Base-by-base conservation (phyloP, 2,888 invertebrate genomes). In the Apotomis turbidana region DNA sequence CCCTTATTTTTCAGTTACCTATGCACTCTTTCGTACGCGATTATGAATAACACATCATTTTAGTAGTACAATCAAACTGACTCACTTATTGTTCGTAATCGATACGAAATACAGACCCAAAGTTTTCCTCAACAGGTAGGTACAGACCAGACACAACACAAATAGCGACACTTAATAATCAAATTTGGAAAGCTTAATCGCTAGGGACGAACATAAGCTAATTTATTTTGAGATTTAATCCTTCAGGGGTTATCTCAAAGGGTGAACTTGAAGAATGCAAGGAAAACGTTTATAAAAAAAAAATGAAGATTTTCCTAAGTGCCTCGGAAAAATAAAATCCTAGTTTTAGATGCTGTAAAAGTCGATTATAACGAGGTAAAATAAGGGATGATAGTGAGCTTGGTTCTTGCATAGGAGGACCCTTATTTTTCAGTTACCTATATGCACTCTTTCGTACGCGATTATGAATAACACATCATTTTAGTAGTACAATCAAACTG, bases 71-170 rank as follows among this genome's bases (percentile, higher is more conserved):
- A 27, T 36, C 6, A 49, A 49, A 9, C 27, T 60, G 59, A 60
- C 57, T 52, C 68, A 68, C 15, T 15, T 49, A 52, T 38, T 36
- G 52, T 51, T 68, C 52, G 15, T 51, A n/a, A 60, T 60, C 9
- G 62, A 59, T 63, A 68, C 15, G 13, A 72, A 68, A 27, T 41
- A 5, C 6, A 54, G 27, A 27, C 27, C 52, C 44, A 15, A 58
- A 63, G 46, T 72, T 72, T 68, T 72, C 72, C 72, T 72, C 68
- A 72, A 68, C 44, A 59, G 46, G 57, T 63, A 70, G 44, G 41
- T 52, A 49, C 46, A 4, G 6, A 15, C 64, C 69, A 66, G 66
- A 63, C 62, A 44, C 27, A 68, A 51, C n/a, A 67, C 61, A 49
- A 71, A 62, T 10, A 51, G 52, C 41, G 13, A 64, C 54, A 55